Conservation (phyloP, 2,113 vertebrate species). For the Peucedramus taeniatus region DNA sequence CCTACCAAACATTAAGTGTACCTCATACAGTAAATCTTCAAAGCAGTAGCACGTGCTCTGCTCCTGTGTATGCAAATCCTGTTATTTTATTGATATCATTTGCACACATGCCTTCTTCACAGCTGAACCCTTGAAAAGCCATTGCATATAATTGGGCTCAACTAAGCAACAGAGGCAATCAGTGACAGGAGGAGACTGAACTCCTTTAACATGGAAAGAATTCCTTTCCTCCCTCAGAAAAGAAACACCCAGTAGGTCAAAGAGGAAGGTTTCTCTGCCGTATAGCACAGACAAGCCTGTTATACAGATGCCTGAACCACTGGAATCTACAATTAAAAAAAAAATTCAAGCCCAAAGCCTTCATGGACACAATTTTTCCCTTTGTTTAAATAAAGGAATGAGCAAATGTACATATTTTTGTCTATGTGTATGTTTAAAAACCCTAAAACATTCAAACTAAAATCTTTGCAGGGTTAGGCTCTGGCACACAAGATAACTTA, state of each 20-base stretch:
- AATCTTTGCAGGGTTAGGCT: background rate
- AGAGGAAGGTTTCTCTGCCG: conserved; percentile 54
- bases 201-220: conserved; percentile 66
- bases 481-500: background rate
- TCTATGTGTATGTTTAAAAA: background rate
- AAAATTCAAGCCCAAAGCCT: background rate
- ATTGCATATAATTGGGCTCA: conserved; percentile 54
- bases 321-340: conserved; percentile 33
- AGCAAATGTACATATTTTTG: background rate
- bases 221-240: conserved; percentile 59
- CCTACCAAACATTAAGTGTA: conserved; percentile 14
- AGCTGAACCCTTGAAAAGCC: conserved; percentile 17
- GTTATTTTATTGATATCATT: conserved; percentile 58
- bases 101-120: conserved; percentile 26
- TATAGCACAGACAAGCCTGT: background rate
- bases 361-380: conserved; percentile 15
- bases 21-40: conserved; percentile 54
- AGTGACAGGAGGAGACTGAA: conserved; percentile 54
- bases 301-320: conserved; percentile 60
- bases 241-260: conserved; percentile 68
- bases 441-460: background rate
- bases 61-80: conserved; percentile 17
- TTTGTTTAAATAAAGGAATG: conserved; percentile 55
- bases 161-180: conserved; percentile 19
- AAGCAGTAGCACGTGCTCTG: background rate